Percentiles rank a stretch among this genome's conserved stretches.
Conservation (phyloP, 2,113 vertebrate species). For the human region GRCh38 chr7:148712501-148713000, state of each 20-base stretch:
- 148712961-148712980: neutral
- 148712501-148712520: neutral
- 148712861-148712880: neutral
- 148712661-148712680: neutral
- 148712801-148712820: neutral
- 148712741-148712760: neutral
- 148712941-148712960: neutral
- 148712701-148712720: neutral
- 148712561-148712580: neutral
- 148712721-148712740: neutral
- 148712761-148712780: neutral
- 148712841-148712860: neutral
- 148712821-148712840: neutral
- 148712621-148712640: neutral
- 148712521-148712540: slow-evolving; percentile 30
- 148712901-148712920: neutral
- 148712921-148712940: neutral
- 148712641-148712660: too few species aligned
- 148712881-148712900: neutral
- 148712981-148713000: neutral
- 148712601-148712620: neutral
- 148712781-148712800: neutral
- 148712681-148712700: neutral
- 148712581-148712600: neutral
- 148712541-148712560: neutral